These are phyloP conservation scores for Limnephilus marmoratus DNA, from an alignment of 2,888 invertebrate species.

Conservation along the genomic window DNA sequence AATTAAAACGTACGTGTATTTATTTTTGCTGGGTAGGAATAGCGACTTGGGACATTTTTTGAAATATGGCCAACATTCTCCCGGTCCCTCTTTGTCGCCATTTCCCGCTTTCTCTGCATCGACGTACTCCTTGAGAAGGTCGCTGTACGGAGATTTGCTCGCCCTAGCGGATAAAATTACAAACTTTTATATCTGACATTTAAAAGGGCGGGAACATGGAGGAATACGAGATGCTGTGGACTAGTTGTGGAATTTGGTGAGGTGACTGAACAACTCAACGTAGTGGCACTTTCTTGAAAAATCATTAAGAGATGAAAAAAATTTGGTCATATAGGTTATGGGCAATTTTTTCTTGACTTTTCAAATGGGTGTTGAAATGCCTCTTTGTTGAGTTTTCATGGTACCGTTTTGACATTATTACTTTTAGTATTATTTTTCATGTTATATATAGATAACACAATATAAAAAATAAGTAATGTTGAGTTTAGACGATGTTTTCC, in stretches of 20 bases:
- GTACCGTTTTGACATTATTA: too few relatives aligned
- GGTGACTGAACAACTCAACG: too few relatives aligned
- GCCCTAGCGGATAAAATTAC: conserved; percentile 76
- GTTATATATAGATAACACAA: too few relatives aligned
- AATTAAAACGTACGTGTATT: conserved; percentile 74
- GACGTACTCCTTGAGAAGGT: conserved; percentile 85
- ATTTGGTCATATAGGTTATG: too few relatives aligned
- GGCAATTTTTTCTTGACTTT: too few relatives aligned
- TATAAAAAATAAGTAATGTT: too few relatives aligned
- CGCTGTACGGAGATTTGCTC: conserved; percentile 88
- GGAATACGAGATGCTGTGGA: neutral
- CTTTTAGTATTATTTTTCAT: too few relatives aligned
- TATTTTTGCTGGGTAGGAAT: conserved; percentile 78
- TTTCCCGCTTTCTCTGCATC: conserved; percentile 88
- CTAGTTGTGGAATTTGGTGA: neutral
- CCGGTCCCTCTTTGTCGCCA: conserved; percentile 77
- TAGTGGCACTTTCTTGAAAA: too few relatives aligned
- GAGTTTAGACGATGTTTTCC: too few relatives aligned
- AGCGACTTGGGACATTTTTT: conserved; percentile 89
- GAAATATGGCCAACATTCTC: conserved; percentile 92
- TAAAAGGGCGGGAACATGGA: neutral
- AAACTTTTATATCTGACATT: neutral
- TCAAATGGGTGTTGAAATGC: too few relatives aligned
- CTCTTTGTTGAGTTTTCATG: too few relatives aligned
- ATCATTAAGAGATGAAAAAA: too few relatives aligned